Percentiles rank a stretch among this genome's conserved stretches.
Conservation (phyloP, 2,888 invertebrate species). For the Buathra laborator region DNA sequence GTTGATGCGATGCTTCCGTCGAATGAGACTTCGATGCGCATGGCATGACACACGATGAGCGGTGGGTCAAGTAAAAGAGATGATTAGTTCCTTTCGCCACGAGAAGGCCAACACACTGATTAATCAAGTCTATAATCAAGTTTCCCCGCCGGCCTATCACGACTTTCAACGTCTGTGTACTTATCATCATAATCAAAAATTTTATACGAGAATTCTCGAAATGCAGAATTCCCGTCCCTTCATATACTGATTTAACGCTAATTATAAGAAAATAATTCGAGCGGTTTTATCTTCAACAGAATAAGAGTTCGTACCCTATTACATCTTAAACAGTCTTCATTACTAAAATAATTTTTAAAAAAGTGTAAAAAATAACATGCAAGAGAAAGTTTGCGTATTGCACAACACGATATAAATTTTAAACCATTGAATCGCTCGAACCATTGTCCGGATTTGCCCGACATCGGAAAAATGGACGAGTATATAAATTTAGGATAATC, state of each 20-base stretch:
- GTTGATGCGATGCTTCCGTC: constrained; percentile 4
- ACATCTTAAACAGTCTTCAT: not conserved
- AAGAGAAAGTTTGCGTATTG: too few relatives aligned
- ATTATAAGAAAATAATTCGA: constrained; percentile 2
- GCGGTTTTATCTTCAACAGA: not conserved
- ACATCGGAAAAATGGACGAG: too few relatives aligned
- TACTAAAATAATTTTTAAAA: not conserved
- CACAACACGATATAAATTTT: too few relatives aligned
- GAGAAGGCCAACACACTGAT: constrained; percentile 10
- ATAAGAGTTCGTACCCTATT: not conserved
- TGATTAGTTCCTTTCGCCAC: constrained; percentile 1
- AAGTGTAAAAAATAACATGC: too few relatives aligned
- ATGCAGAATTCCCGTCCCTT: not conserved
- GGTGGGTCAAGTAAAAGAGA: not conserved
- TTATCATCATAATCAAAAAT: constrained; percentile 1
- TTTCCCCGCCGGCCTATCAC: constrained; percentile 9
- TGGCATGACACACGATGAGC: constrained; percentile 12
- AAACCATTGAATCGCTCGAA: too few relatives aligned
- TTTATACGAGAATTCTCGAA: constrained; percentile 8
- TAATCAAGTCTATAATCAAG: constrained; percentile 3
- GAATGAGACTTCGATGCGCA: constrained; percentile 7
- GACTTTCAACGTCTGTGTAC: not conserved
- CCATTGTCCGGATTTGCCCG: too few relatives aligned
- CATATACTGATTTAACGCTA: not conserved
- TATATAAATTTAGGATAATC: too few relatives aligned